These are phyloP conservation scores for Silurus lanzhouensis DNA, from an alignment of 2,797 vertebrate genomes.

Conservation along the genomic window DNA sequence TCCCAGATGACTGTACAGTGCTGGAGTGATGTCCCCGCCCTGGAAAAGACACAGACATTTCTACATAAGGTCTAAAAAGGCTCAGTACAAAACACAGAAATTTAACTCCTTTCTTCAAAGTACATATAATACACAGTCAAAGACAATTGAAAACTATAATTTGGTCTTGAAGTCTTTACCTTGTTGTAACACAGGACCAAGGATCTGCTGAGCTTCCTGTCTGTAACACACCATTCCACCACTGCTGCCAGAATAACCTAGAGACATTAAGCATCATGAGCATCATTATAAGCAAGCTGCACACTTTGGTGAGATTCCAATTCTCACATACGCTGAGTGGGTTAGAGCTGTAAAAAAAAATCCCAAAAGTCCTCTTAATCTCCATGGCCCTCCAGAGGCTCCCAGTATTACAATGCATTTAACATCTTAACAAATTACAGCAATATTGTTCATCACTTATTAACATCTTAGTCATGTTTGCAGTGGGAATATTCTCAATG, in stretches of 20 bases:
- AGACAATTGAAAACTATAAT: background rate
- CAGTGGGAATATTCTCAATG: background rate
- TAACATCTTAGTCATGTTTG: background rate
- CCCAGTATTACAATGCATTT: background rate
- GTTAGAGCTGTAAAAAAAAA: background rate
- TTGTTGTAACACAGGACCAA: conserved; percentile 58
- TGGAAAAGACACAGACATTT: conserved; percentile 39
- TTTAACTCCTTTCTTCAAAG: background rate
- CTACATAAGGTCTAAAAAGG: background rate
- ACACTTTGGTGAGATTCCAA: background rate
- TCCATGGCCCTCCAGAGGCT: background rate
- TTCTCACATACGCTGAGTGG: background rate
- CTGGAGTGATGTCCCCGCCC: conserved; percentile 63
- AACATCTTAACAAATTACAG: background rate
- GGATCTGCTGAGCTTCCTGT: conserved; percentile 63
- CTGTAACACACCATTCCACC: conserved; percentile 65
- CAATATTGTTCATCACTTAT: background rate
- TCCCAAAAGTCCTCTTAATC: background rate
- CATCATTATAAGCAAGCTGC: background rate
- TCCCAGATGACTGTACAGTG: conserved; percentile 59
- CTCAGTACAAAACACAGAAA: background rate
- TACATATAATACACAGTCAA: too few relatives aligned
- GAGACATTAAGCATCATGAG: background rate
- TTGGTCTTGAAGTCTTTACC: conserved; percentile 59
- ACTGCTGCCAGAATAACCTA: conserved; percentile 62